Percentiles rank a stretch among this genome's conserved stretches.
Evolutionary conservation across 2,888 invertebrate genomes (phyloP).

Genomic region (Chorisops tibialis): DNA sequence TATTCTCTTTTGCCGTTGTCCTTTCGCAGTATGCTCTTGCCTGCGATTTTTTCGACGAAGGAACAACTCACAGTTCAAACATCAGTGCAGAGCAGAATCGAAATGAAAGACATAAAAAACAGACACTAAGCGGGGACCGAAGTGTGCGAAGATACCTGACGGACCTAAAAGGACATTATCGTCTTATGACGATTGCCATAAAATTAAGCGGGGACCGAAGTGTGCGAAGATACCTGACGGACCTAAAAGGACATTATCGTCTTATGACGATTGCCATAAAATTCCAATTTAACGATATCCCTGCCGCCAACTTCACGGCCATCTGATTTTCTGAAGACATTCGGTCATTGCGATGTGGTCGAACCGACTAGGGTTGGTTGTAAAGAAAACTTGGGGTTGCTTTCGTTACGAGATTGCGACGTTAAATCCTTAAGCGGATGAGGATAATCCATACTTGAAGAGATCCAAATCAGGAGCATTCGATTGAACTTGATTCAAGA

Average conservation of each 20-base stretch:
- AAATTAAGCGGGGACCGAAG: slow-evolving; percentile 1
- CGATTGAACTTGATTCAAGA: too few relatives aligned
- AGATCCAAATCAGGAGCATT: too few relatives aligned
- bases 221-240: slow-evolving; percentile 5
- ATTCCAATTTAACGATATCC: slow-evolving; percentile 10
- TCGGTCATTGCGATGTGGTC: too few relatives aligned
- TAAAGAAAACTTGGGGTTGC: too few relatives aligned
- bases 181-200: slow-evolving; percentile 5
- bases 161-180: slow-evolving; percentile 2
- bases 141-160: slow-evolving; percentile 4
- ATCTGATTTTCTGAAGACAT: too few relatives aligned
- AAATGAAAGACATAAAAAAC: slow-evolving; percentile 12
- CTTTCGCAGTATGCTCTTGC: too few relatives aligned
- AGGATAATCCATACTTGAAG: too few relatives aligned
- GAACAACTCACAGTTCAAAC: slow-evolving; percentile 4
- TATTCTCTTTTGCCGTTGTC: too few relatives aligned
- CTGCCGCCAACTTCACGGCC: too few relatives aligned
- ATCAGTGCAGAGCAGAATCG: slow-evolving; percentile 9
- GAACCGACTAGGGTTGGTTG: too few relatives aligned
- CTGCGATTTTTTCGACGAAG: slow-evolving; percentile 5
- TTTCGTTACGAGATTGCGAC: too few relatives aligned
- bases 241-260: slow-evolving; percentile 1
- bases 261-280: slow-evolving; percentile 9
- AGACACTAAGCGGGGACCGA: background rate
- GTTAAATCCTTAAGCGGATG: too few relatives aligned